phyloP scores from a whole-genome alignment of 1,140 invertebrate species.

The Drosophila serrata region DNA sequence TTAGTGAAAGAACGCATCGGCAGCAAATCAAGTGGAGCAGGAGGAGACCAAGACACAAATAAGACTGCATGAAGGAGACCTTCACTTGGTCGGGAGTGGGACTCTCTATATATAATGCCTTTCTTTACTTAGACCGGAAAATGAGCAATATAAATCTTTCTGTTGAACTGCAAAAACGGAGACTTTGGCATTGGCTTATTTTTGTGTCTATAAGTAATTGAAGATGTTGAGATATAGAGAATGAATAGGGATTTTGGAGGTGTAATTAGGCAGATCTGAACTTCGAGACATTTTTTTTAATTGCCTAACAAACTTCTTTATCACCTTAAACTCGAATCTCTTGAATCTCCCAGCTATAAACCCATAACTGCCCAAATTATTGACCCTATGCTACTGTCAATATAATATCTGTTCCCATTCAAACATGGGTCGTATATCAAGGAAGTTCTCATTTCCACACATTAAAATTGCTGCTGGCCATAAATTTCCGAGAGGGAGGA shows the following conservation, averaged over 20 bases:
- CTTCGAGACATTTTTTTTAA: neutral
- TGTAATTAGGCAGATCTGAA: neutral
- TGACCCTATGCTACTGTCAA: conserved; percentile 64
- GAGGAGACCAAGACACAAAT: conserved; percentile 7
- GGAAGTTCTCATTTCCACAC: conserved; percentile 75
- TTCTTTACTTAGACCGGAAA: neutral
- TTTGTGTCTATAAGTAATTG: conserved; percentile 1
- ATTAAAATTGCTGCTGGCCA: conserved; percentile 68
- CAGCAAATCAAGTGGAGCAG: conserved; percentile 65
- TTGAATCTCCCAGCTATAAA: neutral
- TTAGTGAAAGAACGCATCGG: conserved; percentile 81
- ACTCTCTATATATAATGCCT: neutral
- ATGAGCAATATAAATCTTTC: conserved; percentile 37
- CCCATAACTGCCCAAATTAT: conserved; percentile 38
- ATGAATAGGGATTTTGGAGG: rapidly evolving
- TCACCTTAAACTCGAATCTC: neutral
- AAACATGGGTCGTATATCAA: conserved; percentile 61
- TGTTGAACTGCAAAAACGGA: neutral
- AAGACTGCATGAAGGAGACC: conserved; percentile 18
- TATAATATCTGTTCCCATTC: conserved; percentile 49
- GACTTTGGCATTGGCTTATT: conserved; percentile 12
- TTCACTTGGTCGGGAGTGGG: neutral
- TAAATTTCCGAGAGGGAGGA: conserved; percentile 49
- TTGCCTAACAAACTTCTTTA: neutral
- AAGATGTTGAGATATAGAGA: too few relatives aligned